Base-by-base conservation (phyloP, 2,113 vertebrate genomes). In the Marcusenius ussheri region DNA sequence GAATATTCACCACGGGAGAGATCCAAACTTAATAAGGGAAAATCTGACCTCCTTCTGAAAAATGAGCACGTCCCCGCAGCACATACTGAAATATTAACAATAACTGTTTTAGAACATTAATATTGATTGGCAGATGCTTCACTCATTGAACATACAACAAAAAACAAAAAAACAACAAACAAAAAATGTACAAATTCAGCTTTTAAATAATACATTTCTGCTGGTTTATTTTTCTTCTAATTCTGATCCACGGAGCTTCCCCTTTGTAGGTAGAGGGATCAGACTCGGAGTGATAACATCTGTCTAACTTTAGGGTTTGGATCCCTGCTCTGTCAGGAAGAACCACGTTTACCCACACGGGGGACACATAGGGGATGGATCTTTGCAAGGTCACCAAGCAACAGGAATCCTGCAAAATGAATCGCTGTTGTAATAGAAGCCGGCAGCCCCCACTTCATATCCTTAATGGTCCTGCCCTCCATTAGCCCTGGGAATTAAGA, bases 401-500 rank as follows among this genome's bases (percentile, higher is more conserved):
- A 74, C 89, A 90, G 89, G 89, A 89, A 62, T 90, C 92, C 92
- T 56, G 70, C 53, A 11, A 88, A 89, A 92, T 91, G 91, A 89
- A 89, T 90, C 89, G 89, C 90, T 89, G 93, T 92, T 93, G 89
- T 93, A 93, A 94, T 91, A 92, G 83, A 92, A 94, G 88, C 88
- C 70, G 91, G 90, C 94, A 94, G 88, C 92, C 80, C 89, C 92
- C 92, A 91, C 92, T 93, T 93, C 92, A 94, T 92, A 93, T 93
- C 91, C 91, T 90, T 94, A 94, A 95, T 95, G 90, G 89, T 90
- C 94, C 93, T 95, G 93, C 92, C 94, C 95, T 94, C 93, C 93
- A 94, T 95, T 93, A 95, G 92, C 93, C 92, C 88, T 84, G 56
- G 85, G 91, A 94, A 96, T 95, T 93, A 94, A 95, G 94, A 95